Conservation (phyloP, 2,113 vertebrate species). For the Cynoglossus semilaevis region DNA sequence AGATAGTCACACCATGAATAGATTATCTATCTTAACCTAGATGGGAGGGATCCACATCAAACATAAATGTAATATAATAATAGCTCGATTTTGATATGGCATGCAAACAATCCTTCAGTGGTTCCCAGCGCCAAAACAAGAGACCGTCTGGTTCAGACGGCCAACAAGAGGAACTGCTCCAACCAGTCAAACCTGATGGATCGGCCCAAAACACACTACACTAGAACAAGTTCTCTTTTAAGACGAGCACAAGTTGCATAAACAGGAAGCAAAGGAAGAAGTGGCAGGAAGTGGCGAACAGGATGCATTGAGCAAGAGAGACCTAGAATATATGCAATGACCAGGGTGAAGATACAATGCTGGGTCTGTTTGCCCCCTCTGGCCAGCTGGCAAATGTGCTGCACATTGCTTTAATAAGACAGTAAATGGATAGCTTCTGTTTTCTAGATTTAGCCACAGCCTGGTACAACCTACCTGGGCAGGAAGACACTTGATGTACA, state of each 20-base stretch:
- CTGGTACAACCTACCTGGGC: conserved; percentile 19
- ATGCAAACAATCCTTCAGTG: conserved; percentile 42
- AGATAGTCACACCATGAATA: conserved; percentile 35
- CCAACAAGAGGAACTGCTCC: conserved; percentile 48
- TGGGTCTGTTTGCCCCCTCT: not conserved
- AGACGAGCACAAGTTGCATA: conserved; percentile 45
- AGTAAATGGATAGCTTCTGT: not conserved
- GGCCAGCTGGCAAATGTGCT: not conserved
- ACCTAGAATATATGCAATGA: conserved; percentile 14
- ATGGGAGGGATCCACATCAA: conserved; percentile 42
- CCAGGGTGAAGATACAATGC: not conserved
- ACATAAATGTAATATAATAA: conserved; percentile 32
- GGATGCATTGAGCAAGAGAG: conserved; percentile 62
- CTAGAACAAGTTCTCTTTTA: conserved; percentile 34
- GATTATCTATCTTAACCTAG: conserved; percentile 27
- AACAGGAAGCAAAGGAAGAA: conserved; percentile 76
- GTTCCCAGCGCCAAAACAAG: conserved; percentile 33
- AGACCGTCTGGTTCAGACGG: conserved; percentile 31
- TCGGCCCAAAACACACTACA: not conserved
- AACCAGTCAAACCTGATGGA: conserved; percentile 57
- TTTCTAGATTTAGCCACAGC: conserved; percentile 2
- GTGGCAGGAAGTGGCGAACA: conserved; percentile 75
- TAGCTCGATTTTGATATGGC: conserved; percentile 30
- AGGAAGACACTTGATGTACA: conserved; percentile 6
- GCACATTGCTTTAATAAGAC: conserved; percentile 8